Conservation (phyloP, 2,888 invertebrate genomes). For the Rhagophthalmus giganteus region DNA sequence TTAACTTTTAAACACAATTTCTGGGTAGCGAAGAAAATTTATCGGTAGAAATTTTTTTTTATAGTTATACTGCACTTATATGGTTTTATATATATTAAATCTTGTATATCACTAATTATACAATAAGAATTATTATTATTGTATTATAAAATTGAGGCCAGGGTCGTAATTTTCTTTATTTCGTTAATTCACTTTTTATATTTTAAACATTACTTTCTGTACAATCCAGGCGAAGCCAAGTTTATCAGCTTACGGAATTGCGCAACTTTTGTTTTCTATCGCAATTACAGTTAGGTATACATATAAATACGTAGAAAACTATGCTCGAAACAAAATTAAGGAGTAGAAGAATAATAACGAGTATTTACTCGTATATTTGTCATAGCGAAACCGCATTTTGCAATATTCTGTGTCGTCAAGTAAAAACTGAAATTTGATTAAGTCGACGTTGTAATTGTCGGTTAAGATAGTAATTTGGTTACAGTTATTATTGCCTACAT, state of each 20-base stretch:
- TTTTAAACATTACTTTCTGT: too few relatives aligned
- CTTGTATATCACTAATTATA: too few relatives aligned
- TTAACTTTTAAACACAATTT: too few relatives aligned
- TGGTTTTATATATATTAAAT: too few relatives aligned
- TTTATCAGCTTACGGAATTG: constrained; percentile 6
- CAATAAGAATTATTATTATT: too few relatives aligned
- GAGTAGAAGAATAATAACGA: constrained; percentile 16
- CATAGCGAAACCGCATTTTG: constrained; percentile 8
- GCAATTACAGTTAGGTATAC: constrained; percentile 9
- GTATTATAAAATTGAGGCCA: constrained; percentile 27
- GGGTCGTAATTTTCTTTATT: constrained; percentile 19
- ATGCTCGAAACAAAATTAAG: constrained; percentile 9
- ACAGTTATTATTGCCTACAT: constrained; percentile 30
- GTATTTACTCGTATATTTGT: constrained; percentile 8
- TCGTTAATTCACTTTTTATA: constrained; percentile 14
- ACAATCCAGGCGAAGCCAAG: constrained; percentile 13
- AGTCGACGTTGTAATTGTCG: constrained; percentile 14
- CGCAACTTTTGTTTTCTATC: constrained; percentile 22
- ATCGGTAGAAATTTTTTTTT: too few relatives aligned
- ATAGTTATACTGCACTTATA: too few relatives aligned
- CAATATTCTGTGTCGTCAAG: constrained; percentile 6
- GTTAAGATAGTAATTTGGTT: constrained; percentile 24
- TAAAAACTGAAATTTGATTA: constrained; percentile 20
- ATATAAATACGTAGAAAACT: constrained; percentile 5
- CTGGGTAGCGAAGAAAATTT: too few relatives aligned